Conservation (phyloP, 2,113 vertebrate genomes). For the Cyanoderma ruficeps region DNA sequence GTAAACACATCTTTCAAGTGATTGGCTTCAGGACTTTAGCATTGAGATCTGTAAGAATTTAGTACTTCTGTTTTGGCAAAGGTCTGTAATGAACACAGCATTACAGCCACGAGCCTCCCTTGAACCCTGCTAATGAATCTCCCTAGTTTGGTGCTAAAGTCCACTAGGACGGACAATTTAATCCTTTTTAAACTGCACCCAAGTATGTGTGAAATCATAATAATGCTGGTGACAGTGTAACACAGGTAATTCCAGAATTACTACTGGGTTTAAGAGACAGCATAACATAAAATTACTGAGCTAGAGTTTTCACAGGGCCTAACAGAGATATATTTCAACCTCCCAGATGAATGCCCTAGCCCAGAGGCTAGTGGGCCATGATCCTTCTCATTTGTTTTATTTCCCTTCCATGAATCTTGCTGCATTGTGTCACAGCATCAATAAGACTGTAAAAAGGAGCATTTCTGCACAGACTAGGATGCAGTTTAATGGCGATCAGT, state of each 20-base stretch:
- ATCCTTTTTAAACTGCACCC: neutral
- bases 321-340: neutral
- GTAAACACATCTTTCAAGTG: neutral
- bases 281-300: neutral
- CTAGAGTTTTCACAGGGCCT: neutral
- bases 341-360: neutral
- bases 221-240: neutral
- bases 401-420: neutral
- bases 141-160: neutral
- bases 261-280: neutral
- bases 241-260: neutral
- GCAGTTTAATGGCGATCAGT: neutral
- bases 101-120: neutral
- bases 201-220: neutral
- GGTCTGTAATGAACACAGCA: neutral
- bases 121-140: neutral
- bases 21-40: neutral
- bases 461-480: neutral
- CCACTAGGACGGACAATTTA: neutral
- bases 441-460: neutral
- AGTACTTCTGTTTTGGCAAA: neutral
- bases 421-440: neutral
- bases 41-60: neutral
- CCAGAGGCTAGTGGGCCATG: neutral
- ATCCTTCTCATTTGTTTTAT: neutral